Conservation (phyloP, 2,888 invertebrate species). For the Pinctada fucata region DNA sequence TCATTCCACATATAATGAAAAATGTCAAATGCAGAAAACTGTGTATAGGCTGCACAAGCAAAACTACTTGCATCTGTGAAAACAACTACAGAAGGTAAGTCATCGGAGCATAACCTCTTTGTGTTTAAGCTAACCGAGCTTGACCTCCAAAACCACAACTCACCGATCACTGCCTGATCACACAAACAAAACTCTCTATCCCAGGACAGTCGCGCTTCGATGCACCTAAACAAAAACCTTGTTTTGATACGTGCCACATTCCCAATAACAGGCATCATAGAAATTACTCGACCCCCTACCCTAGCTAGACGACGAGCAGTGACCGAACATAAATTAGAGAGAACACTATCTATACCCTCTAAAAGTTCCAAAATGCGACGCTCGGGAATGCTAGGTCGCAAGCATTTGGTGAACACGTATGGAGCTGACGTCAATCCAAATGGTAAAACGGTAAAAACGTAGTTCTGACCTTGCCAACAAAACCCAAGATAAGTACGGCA, state of each 20-base stretch:
- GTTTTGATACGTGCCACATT: conserved; percentile 13
- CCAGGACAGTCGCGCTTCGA: not conserved
- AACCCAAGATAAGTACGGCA: not conserved
- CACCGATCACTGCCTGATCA: too few species aligned
- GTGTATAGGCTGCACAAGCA: too few species aligned
- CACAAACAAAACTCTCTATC: too few species aligned
- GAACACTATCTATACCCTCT: conserved; percentile 5
- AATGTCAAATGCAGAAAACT: too few species aligned
- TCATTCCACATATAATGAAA: too few species aligned
- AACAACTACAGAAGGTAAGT: too few species aligned
- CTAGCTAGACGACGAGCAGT: not conserved
- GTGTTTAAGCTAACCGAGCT: too few species aligned
- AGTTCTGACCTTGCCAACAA: not conserved
- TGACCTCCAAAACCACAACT: too few species aligned
- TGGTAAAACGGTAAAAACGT: not conserved
- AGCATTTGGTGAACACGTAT: too few species aligned
- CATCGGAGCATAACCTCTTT: too few species aligned
- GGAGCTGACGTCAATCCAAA: not conserved
- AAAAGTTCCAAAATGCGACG: not conserved
- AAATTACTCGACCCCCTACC: not conserved
- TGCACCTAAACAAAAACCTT: conserved; percentile 6
- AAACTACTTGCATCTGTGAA: too few species aligned
- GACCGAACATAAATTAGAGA: not conserved
- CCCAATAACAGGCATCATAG: conserved; percentile 5
- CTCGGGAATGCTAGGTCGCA: not conserved